phyloP scores from a whole-genome alignment of 2,797 vertebrate species.

The Leucoraja ocellata region DNA sequence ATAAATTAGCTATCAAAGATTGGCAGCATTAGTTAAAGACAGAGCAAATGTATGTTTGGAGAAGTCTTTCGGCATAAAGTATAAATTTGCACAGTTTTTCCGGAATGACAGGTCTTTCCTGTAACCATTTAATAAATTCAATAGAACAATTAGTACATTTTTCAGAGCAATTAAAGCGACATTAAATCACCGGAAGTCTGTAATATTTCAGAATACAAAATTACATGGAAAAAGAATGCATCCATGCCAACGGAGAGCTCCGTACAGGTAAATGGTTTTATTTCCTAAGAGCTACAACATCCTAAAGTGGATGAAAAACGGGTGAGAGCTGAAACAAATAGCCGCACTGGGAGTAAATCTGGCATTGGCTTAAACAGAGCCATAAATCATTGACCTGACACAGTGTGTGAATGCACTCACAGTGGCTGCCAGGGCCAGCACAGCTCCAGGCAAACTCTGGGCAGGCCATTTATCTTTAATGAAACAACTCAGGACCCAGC shows the following conservation, averaged over 20 bases:
- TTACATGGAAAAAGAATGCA: not conserved
- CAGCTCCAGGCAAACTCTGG: constrained; percentile 49
- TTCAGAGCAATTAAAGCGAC: not conserved
- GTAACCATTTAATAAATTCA: constrained; percentile 2
- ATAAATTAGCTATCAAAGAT: not conserved
- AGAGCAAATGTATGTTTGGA: not conserved
- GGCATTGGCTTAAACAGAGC: constrained; percentile 80
- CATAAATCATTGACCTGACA: constrained; percentile 75
- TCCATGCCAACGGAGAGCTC: not conserved
- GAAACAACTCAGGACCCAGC: constrained; percentile 41
- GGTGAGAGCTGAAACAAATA: constrained; percentile 70
- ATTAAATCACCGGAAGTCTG: not conserved
- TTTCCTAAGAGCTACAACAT: constrained; percentile 51
- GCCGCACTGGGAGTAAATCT: constrained; percentile 65
- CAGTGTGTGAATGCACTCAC: constrained; percentile 46
- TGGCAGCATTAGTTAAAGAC: not conserved
- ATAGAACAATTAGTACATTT: not conserved
- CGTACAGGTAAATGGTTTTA: constrained; percentile 28
- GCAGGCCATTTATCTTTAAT: constrained; percentile 43
- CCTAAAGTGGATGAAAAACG: constrained; percentile 56
- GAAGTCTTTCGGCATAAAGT: not conserved
- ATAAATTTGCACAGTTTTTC: constrained; percentile 12
- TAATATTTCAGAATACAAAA: not conserved
- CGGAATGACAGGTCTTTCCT: not conserved
- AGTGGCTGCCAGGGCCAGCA: constrained; percentile 45